Evolutionary conservation across 2,797 vertebrate genomes (phyloP), one percentile per base, ranked within the genome.

Genomic region (Crax fasciolata): DNA sequence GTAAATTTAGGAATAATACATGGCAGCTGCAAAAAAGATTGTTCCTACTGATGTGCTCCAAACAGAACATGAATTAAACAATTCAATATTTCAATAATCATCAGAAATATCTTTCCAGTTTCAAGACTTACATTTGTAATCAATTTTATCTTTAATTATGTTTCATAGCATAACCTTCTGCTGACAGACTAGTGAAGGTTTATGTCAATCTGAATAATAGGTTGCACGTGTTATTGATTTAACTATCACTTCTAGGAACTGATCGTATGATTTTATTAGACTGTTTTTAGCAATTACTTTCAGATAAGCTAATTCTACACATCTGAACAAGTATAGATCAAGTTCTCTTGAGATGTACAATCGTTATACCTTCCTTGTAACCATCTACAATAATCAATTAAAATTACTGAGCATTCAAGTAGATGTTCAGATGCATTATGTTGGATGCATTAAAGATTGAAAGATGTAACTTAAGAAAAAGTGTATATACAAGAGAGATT

Each of bases 61-160:
- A 90, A 70, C 48, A 82, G 73, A 92, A 84, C 23, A 78, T 28
- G 83, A 83, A 68, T 78, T 55, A 88, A 94, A 90, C 70, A 84
- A 79, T 94, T 96, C 57, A 87, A 11, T 89, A 90, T 84, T 91
- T 91, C 68, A 90, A 63, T 94, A 95, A 94, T 88, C 48, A 46
- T 81, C 82, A 67, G 68, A 93, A 95, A 93, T 77, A 83, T 32
- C 65, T 85, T 96, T 88, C 83, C 41, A 83, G 23, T 68, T 94
- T 90, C 71, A 89, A 91, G 91, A 79, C 1, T 2, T 46, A 86
- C 49, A 83, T 84, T 83, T 8, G 55, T 81, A 95, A 96, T 96
- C 90, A 92, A 95, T 96, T 95, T 96, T 92, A 58, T 84, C 58
- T 92, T 97, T 96, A 96, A 96, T 97, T 97, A 94, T 71, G 83